Percentiles rank a stretch among this genome's conserved stretches.
Evolutionary conservation across 1,140 invertebrate genomes (phyloP).

Genomic region (Rhopalosiphum padi): DNA sequence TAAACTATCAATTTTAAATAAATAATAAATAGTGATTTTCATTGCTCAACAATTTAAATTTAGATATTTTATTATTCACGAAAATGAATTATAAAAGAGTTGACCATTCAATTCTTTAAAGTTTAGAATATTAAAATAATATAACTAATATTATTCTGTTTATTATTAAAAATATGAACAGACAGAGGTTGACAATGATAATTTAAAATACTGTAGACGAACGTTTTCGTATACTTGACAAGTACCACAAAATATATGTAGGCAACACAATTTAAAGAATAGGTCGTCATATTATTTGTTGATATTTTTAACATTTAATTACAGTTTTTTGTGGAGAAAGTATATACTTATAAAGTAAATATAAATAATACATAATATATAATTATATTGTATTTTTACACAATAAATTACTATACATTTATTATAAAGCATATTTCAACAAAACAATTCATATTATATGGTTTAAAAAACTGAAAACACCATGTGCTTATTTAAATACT

Average conservation of each 20-base stretch:
- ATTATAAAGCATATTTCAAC: not conserved
- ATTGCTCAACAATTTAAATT: too few species aligned
- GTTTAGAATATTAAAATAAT: not conserved
- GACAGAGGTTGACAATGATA: not conserved
- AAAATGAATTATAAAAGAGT: not conserved
- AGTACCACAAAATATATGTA: not conserved
- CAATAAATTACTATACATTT: not conserved
- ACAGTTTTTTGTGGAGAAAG: not conserved
- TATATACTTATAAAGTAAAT: not conserved
- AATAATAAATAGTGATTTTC: too few species aligned
- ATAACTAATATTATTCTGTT: not conserved
- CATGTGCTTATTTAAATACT: conserved; percentile 10
- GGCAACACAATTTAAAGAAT: not conserved
- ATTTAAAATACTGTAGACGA: too few species aligned
- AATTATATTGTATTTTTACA: not conserved
- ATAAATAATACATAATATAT: not conserved
- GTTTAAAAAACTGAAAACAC: not conserved
- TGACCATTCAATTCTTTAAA: not conserved
- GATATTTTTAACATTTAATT: not conserved
- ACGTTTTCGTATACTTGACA: too few species aligned
- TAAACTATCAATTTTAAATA: too few species aligned
- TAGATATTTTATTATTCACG: not conserved
- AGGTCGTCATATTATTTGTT: not conserved
- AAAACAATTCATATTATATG: not conserved
- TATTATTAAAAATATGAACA: not conserved